Evolutionary conservation across 2,113 vertebrate genomes (phyloP), one percentile per base, ranked within the genome.

Genomic region (Ramphastos sulfuratus): DNA sequence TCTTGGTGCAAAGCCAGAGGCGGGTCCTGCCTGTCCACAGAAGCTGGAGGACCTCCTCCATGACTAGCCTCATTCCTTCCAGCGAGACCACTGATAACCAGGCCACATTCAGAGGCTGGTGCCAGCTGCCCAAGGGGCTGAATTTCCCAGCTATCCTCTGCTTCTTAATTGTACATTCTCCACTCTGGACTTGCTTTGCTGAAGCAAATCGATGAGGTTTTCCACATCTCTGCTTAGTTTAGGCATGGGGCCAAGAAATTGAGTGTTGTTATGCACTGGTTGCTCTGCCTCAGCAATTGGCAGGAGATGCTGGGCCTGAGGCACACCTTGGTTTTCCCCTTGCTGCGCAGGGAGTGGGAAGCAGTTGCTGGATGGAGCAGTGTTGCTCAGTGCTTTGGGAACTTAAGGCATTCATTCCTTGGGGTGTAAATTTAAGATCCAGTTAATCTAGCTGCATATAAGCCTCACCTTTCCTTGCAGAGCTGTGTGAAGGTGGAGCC

Each of bases 391-490:
- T 5, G 31, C 21, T 85, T 85, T 74, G 61, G 33, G 61, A 77
- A 14, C 25, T 13, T 52, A 48, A 76, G 18, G 39, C 81, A 12
- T 77, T 89, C 54, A 5, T 55, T 69, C 37, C 46, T 2, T 0
- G 6, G 7, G 48, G 54, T 33, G 18, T 54, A 33, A 80, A 87
- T 54, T 83, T 31, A 39, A 85, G 64, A 79, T 39, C 50, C 24
- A 33, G 25, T 44, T 60, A 85, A 91, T 50, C 55, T 13, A 17
- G 15, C 6, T 1, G 4, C 9, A 9, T 6, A 0, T 6, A 14
- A 92, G 39, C 64, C 63, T 89, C 69, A 39, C 37, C 56, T 91
- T 72, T n/a, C n/a, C 71, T 71, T 59, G 63, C 59, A 92, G 55
- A 1, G 3, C 25, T 48, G 18, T 59, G 74, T 14, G 85, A 65